phyloP scores from a whole-genome alignment of 2,888 invertebrate genomes.

The Leptothorax acervorum region DNA sequence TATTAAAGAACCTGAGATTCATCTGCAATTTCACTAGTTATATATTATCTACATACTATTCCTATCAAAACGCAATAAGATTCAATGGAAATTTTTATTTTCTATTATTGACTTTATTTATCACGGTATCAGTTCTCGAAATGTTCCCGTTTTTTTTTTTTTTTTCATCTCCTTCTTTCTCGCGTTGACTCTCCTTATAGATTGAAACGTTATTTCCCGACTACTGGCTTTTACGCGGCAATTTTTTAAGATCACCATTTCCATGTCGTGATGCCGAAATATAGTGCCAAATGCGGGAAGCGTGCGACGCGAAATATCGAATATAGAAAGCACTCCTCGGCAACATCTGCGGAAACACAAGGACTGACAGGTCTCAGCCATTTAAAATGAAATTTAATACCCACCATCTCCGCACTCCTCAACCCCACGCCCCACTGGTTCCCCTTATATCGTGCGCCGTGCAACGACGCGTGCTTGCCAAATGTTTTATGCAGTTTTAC shows the following conservation, averaged over 20 bases:
- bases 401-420: slow-evolving; percentile 13
- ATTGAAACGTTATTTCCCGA: not conserved
- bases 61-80: not conserved
- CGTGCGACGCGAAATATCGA: slow-evolving; percentile 65
- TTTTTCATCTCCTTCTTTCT: not conserved
- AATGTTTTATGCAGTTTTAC: slow-evolving; percentile 59
- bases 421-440: slow-evolving; percentile 2
- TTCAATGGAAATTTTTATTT: not conserved
- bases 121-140: not conserved
- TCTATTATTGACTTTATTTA: not conserved
- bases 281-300: slow-evolving; percentile 49
- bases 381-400: slow-evolving; percentile 75
- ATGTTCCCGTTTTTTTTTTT: not conserved
- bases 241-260: slow-evolving; percentile 43
- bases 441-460: slow-evolving; percentile 14
- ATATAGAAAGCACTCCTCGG: slow-evolving; percentile 65
- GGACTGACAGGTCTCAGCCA: slow-evolving; percentile 70
- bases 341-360: slow-evolving; percentile 77
- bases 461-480: slow-evolving; percentile 39
- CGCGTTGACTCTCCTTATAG: not conserved
- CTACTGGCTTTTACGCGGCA: not conserved
- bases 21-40: not conserved
- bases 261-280: slow-evolving; percentile 28
- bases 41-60: not conserved
- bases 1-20: not conserved